Evolutionary conservation across 2,113 vertebrate species (phyloP).

Genomic region (Pseudolaguvia tuberculata): DNA sequence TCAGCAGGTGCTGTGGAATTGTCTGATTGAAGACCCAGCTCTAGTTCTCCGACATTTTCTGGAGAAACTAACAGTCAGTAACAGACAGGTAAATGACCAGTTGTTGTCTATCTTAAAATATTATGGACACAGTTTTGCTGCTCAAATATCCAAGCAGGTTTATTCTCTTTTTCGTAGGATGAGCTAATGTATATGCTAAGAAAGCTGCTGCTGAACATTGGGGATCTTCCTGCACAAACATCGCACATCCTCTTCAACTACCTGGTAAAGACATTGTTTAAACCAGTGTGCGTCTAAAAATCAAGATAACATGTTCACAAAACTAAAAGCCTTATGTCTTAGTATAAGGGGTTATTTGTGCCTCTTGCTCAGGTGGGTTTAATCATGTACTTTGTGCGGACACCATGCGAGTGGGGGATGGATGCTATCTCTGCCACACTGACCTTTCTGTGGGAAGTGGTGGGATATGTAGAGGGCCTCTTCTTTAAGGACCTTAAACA

Average conservation of each 20-base stretch:
- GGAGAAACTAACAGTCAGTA: conserved; percentile 96
- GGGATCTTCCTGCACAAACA: conserved; percentile 94
- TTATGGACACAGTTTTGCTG: background rate
- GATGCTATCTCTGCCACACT: conserved; percentile 96
- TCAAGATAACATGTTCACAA: background rate
- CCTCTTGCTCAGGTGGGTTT: conserved; percentile 78
- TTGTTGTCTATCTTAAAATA: background rate
- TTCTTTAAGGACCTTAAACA: conserved; percentile 99
- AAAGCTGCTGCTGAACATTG: conserved; percentile 93
- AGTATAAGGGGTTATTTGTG: background rate
- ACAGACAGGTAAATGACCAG: conserved; percentile 79
- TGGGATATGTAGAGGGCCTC: conserved; percentile 93
- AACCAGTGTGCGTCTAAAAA: background rate
- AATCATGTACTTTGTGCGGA: conserved; percentile 98
- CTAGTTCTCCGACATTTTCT: conserved; percentile 95
- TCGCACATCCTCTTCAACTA: conserved; percentile 99
- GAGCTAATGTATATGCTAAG: conserved; percentile 97
- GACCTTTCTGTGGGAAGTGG: conserved; percentile 98
- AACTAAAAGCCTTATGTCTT: background rate
- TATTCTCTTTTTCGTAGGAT: conserved; percentile 73
- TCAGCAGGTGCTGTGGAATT: conserved; percentile 98
- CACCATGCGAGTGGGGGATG: conserved; percentile 98
- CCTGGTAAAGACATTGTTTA: conserved; percentile 72
- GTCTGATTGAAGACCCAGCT: conserved; percentile 95
- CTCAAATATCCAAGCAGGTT: background rate